Percentiles rank a stretch among this genome's conserved stretches.
These are phyloP conservation scores for Lichenostomus cassidix DNA, from an alignment of 2,113 vertebrate species.

Conservation along the genomic window DNA sequence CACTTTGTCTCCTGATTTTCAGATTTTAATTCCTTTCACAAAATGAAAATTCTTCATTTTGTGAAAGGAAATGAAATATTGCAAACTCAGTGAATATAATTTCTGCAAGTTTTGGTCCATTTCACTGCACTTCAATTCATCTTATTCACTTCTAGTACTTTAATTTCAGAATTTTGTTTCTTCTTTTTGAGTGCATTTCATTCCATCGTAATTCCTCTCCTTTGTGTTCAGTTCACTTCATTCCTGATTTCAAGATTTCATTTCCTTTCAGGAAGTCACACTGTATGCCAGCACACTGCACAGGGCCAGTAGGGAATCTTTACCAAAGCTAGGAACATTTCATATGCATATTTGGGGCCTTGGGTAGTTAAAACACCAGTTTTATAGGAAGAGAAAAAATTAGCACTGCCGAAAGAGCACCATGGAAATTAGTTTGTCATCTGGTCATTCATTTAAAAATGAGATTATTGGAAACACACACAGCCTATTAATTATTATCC, in stretches of 20 bases:
- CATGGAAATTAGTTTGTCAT: neutral
- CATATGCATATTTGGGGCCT: neutral
- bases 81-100: rapidly evolving
- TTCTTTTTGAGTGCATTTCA: neutral
- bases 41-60: neutral
- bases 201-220: neutral
- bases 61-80: neutral
- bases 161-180: neutral
- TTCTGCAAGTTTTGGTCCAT: rapidly evolving
- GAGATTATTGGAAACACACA: neutral
- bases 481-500: neutral
- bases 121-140: neutral
- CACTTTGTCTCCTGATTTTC: neutral
- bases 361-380: neutral
- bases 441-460: neutral
- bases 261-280: neutral
- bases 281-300: neutral
- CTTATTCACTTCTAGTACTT: neutral
- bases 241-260: neutral
- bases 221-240: neutral
- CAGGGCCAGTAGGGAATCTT: neutral
- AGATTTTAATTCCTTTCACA: neutral
- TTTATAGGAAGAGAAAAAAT: neutral
- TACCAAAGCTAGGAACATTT: neutral
- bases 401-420: neutral